These are phyloP conservation scores for Thalassophryne amazonica DNA, from an alignment of 2,797 vertebrate species.

Conservation along the genomic window DNA sequence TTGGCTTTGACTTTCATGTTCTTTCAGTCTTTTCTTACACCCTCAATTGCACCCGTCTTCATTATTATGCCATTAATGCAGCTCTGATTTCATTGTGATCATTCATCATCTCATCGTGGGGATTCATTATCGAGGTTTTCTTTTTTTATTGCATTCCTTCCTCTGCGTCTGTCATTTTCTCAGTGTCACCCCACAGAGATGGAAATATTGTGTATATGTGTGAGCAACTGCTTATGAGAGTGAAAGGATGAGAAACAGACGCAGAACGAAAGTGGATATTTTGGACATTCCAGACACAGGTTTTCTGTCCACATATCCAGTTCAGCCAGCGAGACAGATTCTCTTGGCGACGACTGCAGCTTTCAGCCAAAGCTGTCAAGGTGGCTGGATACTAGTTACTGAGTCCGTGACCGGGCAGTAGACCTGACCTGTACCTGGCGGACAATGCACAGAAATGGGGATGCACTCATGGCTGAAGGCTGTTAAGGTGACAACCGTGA, in stretches of 20 bases:
- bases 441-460: no score
- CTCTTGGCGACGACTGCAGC: no score
- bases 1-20: constrained; percentile 57
- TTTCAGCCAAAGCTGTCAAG: no score
- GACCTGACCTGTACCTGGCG: no score
- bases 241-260: constrained; percentile 7
- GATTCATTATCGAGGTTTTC: constrained; percentile 43
- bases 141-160: constrained; percentile 37
- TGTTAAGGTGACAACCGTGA: no score
- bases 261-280: not conserved
- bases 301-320: not conserved
- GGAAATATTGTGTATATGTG: not conserved
- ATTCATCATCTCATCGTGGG: constrained; percentile 49
- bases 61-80: constrained; percentile 59
- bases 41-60: constrained; percentile 54
- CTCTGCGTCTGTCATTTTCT: constrained; percentile 19
- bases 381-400: no score
- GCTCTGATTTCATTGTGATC: constrained; percentile 55
- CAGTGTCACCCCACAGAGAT: constrained; percentile 34
- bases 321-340: no score
- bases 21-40: constrained; percentile 21
- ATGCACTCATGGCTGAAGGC: no score
- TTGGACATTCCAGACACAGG: not conserved
- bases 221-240: constrained; percentile 3
- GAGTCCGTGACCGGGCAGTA: no score